Conservation (phyloP, 1,140 invertebrate genomes). For the Drosophila persimilis region DNA sequence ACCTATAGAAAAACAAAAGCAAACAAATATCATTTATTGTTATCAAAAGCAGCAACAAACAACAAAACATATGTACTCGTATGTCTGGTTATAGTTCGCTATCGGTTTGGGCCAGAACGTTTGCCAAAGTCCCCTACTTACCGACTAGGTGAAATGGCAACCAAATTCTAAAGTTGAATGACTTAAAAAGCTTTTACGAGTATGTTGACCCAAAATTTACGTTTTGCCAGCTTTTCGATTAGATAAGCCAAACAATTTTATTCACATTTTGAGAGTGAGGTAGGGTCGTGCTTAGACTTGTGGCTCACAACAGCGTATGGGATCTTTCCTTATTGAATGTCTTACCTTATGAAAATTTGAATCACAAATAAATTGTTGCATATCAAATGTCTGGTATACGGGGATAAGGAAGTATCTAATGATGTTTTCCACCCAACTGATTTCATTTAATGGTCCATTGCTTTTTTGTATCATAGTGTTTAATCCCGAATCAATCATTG, state of each 20-base stretch:
- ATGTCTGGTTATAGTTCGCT: slow-evolving; percentile 29
- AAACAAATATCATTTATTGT: slow-evolving; percentile 41
- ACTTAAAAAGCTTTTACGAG: slow-evolving; percentile 28
- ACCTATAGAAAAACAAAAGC: slow-evolving; percentile 24
- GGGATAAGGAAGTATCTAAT: no score
- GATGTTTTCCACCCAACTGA: no score
- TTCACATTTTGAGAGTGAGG: slow-evolving; percentile 4
- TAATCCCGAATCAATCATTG: no score
- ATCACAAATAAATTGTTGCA: no score
- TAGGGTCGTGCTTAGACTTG: slow-evolving; percentile 37
- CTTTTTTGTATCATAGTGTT: no score
- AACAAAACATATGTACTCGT: not conserved
- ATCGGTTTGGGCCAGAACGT: slow-evolving; percentile 24
- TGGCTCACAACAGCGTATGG: not conserved
- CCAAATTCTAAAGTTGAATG: slow-evolving; percentile 32
- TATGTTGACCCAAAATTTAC: slow-evolving; percentile 27
- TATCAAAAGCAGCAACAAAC: slow-evolving; percentile 37
- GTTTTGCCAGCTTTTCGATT: slow-evolving; percentile 12
- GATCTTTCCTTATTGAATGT: no score
- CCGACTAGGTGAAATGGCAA: not conserved
- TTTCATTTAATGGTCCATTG: no score
- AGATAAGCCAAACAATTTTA: slow-evolving; percentile 38
- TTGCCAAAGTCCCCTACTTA: slow-evolving; percentile 14
- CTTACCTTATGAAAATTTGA: no score
- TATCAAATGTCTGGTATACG: no score